A percentile compares a stretch with the other conserved stretches of the same genome.
phyloP scores from a whole-genome alignment of 1,140 invertebrate genomes.

The Thaumetopoea pityocampa region DNA sequence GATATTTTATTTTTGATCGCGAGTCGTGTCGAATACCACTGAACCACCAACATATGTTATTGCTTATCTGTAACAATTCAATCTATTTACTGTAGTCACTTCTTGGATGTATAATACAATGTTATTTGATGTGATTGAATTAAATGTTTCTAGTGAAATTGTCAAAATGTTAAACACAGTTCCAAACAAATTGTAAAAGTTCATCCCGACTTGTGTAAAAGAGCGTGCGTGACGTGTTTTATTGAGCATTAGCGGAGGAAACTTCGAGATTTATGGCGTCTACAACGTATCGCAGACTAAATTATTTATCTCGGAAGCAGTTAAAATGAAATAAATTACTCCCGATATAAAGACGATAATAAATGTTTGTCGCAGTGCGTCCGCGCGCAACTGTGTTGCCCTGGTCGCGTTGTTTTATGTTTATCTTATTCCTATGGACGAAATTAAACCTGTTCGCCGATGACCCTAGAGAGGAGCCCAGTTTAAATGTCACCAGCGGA shows the following conservation, averaged over 20 bases:
- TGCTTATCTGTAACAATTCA: too few species aligned
- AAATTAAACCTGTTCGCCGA: slow-evolving; percentile 1
- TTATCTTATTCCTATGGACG: slow-evolving; percentile 1
- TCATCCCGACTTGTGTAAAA: too few species aligned
- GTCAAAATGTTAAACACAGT: too few species aligned
- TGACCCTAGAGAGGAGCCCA: slow-evolving; percentile 8
- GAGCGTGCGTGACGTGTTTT: slow-evolving; percentile 7
- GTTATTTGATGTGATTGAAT: too few species aligned
- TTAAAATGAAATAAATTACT: slow-evolving; percentile 22
- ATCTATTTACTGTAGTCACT: too few species aligned
- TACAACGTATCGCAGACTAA: slow-evolving; percentile 15
- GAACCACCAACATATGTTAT: too few species aligned
- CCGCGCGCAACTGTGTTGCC: slow-evolving; percentile 9
- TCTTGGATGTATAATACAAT: too few species aligned
- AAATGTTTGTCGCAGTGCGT: slow-evolving; percentile 9
- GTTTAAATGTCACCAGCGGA: slow-evolving; percentile 9
- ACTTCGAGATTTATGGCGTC: slow-evolving; percentile 19
- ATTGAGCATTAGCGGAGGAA: slow-evolving; percentile 14
- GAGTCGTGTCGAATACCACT: too few species aligned
- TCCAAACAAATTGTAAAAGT: too few species aligned
- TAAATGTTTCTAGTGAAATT: too few species aligned
- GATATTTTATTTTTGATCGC: too few species aligned
- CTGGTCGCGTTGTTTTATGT: slow-evolving; percentile 1
- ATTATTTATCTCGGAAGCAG: slow-evolving; percentile 23
- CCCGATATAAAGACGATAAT: slow-evolving; percentile 11